phyloP scores from a whole-genome alignment of 2,888 invertebrate species.

The Dicyrtomina minuta region DNA sequence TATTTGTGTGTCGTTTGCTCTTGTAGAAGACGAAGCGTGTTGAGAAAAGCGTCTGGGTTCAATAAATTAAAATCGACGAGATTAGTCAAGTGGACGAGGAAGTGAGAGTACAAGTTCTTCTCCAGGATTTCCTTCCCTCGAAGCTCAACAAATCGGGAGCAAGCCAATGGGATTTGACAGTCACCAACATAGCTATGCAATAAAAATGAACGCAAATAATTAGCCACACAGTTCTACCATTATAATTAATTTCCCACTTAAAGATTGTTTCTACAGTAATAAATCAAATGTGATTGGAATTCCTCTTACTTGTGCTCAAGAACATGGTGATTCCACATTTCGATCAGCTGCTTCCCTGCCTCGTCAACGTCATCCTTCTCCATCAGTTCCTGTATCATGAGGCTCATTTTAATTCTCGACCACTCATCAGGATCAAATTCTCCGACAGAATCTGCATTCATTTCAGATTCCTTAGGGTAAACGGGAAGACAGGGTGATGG shows the following conservation, averaged over 20 bases:
- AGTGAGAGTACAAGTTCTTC: slow-evolving; percentile 87
- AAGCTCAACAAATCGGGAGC: slow-evolving; percentile 85
- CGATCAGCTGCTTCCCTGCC: slow-evolving; percentile 97
- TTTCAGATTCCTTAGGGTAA: slow-evolving; percentile 89
- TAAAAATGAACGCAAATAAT: slow-evolving; percentile 3
- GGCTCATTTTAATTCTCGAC: slow-evolving; percentile 88
- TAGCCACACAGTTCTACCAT: too few relatives aligned
- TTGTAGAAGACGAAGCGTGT: slow-evolving; percentile 62
- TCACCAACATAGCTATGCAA: slow-evolving; percentile 79
- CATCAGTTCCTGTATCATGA: slow-evolving; percentile 99
- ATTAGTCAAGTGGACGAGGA: slow-evolving; percentile 88
- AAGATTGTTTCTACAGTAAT: not conserved
- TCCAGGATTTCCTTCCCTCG: slow-evolving; percentile 79
- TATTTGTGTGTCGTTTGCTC: slow-evolving; percentile 51
- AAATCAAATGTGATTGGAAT: too few relatives aligned
- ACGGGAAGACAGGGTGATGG: slow-evolving; percentile 91
- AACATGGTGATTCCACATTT: slow-evolving; percentile 96
- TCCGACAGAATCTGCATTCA: slow-evolving; percentile 90
- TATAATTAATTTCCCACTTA: not conserved
- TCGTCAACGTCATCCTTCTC: slow-evolving; percentile 99
- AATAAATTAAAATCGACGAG: slow-evolving; percentile 90
- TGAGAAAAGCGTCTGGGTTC: slow-evolving; percentile 77
- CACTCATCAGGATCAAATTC: slow-evolving; percentile 94
- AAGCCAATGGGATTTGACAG: slow-evolving; percentile 88
- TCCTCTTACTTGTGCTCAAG: slow-evolving; percentile 17